Conservation (phyloP, 2,113 vertebrate species). For the Maccullochella peelii region DNA sequence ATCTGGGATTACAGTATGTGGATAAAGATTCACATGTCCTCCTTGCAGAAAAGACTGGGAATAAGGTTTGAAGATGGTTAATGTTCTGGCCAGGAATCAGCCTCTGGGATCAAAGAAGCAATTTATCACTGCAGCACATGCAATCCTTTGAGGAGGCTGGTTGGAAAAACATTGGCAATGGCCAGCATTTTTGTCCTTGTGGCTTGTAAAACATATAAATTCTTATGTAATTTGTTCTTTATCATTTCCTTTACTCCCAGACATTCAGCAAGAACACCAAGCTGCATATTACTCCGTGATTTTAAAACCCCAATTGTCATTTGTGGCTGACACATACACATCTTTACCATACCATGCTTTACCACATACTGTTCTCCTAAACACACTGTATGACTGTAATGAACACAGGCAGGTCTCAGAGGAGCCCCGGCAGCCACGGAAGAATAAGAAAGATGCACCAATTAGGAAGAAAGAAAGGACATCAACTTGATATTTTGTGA, state of each 20-base stretch:
- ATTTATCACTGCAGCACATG: slow-evolving; percentile 54
- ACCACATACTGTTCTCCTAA: slow-evolving; percentile 22
- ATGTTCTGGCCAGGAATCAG: slow-evolving; percentile 24
- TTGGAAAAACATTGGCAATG: slow-evolving; percentile 8
- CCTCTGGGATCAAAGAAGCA: slow-evolving; percentile 47
- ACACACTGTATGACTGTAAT: slow-evolving; percentile 30
- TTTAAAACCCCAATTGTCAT: slow-evolving; percentile 16
- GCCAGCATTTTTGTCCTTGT: background rate
- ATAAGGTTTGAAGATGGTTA: slow-evolving; percentile 27
- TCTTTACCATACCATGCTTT: slow-evolving; percentile 15
- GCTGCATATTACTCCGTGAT: background rate
- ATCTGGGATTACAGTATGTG: slow-evolving; percentile 33
- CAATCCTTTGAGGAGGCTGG: slow-evolving; percentile 38
- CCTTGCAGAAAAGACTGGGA: slow-evolving; percentile 5
- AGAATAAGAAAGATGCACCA: slow-evolving; percentile 44
- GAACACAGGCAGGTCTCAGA: slow-evolving; percentile 53
- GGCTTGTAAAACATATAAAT: slow-evolving; percentile 7
- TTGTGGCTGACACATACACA: background rate
- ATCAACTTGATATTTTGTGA: slow-evolving; percentile 42
- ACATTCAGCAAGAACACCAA: background rate
- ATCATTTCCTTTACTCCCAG: background rate
- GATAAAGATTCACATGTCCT: slow-evolving; percentile 34
- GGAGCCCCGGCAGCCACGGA: slow-evolving; percentile 45
- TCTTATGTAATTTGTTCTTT: background rate
- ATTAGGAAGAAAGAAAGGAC: slow-evolving; percentile 52